Base-by-base conservation (phyloP, 2,113 vertebrate genomes). In the Dipodomys ordii region DNA sequence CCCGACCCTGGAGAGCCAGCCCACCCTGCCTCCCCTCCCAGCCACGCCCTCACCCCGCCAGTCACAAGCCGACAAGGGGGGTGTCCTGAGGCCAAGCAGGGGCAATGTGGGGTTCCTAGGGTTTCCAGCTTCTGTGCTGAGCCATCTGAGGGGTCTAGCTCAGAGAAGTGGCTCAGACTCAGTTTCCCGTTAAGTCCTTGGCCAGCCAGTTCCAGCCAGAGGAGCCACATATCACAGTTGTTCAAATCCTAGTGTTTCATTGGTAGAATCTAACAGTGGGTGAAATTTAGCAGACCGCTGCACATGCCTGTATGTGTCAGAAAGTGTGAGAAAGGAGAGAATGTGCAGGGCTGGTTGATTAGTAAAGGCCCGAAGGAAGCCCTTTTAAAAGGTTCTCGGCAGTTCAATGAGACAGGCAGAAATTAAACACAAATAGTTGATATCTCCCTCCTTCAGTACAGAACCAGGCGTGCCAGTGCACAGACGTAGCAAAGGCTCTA, bases 301-400 rank as follows among this genome's bases (percentile, higher is more conserved):
- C 6, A 25, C 13, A 4, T 32, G 77, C 32, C 67, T 8, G 22
- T 1, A 6, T 4, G 19, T 23, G 30, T 46, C 12, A 71, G 7
- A 62, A 22, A 87, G 12, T 62, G 57, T 74, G 46, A 84, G 32
- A 16, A 62, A 18, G 68, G 13, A 68, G 9, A 28, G 1, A 32
- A 20, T 78, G 11, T 64, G 12, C 64, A 53, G 5, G n/a, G 32
- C 23, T 28, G n/a, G 53, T 6, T 67, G 77, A 60, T n/a, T 88
- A 39, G 68, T 28, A 86, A 92, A 96, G 39, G 46, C 69, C 83
- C 53, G 28, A 46, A 88, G 64, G 73, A 87, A 89, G 87, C 57
- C 49, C 71, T 87, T 94, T 60, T 69, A 6, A 69, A 84, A 73
- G 65, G 30, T 84, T 73, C 18, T 89, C 20, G 80, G 25, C 19